Percentiles rank a stretch among this genome's conserved stretches.
Conservation (phyloP, 2,888 invertebrate genomes). For the Ormyrus thymus region DNA sequence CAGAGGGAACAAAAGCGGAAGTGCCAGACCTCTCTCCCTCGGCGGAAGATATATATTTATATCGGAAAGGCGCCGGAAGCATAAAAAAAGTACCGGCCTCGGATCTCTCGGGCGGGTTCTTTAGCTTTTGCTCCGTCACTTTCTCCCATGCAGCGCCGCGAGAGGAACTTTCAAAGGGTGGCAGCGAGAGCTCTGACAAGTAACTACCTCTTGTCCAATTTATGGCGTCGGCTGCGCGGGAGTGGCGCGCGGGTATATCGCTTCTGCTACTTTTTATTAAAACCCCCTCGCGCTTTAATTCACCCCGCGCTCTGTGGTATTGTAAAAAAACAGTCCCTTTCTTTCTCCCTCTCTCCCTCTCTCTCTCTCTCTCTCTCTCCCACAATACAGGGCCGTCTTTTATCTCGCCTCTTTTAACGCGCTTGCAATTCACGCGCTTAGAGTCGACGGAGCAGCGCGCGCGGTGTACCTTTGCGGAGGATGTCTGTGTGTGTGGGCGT, state of each 20-base stretch:
- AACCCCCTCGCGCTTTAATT: conserved; percentile 26
- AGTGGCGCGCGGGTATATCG: neutral
- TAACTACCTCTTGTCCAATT: conserved; percentile 43
- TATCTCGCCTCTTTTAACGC: conserved; percentile 47
- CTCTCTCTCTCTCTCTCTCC: neutral
- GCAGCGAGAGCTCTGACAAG: neutral
- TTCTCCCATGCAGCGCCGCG: neutral
- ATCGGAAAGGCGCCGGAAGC: too few relatives aligned
- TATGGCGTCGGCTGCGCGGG: conserved; percentile 3
- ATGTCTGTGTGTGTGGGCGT: neutral
- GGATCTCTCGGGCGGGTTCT: too few relatives aligned
- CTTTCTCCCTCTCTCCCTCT: conserved; percentile 1
- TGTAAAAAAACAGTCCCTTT: conserved; percentile 22
- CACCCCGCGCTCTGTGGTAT: conserved; percentile 13
- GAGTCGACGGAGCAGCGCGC: neutral
- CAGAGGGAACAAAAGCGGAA: too few relatives aligned
- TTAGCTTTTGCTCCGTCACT: too few relatives aligned
- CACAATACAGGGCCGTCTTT: conserved; percentile 43
- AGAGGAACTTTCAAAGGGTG: conserved; percentile 1
- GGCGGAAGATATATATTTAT: too few relatives aligned
- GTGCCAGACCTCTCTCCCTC: too few relatives aligned
- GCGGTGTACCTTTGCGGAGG: neutral
- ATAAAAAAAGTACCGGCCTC: too few relatives aligned
- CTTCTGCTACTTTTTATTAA: conserved; percentile 40
- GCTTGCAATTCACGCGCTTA: conserved; percentile 35